Conservation (phyloP, 2,888 invertebrate species). For the Malthinus seriepunctatus region DNA sequence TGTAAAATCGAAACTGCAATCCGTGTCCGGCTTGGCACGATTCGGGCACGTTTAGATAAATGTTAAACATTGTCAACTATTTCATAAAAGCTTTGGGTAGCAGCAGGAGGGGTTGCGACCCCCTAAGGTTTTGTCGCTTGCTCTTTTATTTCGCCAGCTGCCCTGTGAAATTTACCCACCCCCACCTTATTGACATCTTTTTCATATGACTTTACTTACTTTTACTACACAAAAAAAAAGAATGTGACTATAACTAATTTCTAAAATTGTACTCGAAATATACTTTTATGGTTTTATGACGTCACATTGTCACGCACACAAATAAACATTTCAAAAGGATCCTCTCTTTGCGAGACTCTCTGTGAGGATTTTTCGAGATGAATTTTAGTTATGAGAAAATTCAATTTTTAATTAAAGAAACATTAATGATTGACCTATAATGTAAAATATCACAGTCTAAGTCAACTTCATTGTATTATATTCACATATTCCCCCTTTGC, state of each 20-base stretch:
- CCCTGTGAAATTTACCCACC: constrained; percentile 53
- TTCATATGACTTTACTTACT: constrained; percentile 49
- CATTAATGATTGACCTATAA: neutral
- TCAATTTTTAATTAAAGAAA: neutral
- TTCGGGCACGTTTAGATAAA: constrained; percentile 53
- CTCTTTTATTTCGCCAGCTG: constrained; percentile 57
- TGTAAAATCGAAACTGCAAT: constrained; percentile 30
- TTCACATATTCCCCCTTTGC: constrained; percentile 39
- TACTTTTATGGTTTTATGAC: neutral
- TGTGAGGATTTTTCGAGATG: too few species aligned
- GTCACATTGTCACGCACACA: neutral
- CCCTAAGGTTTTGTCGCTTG: constrained; percentile 53
- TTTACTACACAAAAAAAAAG: neutral
- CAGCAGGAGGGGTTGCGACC: constrained; percentile 53
- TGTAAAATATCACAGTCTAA: constrained; percentile 19
- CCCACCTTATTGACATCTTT: constrained; percentile 49
- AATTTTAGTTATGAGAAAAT: too few species aligned
- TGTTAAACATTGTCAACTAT: constrained; percentile 55
- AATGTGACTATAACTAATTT: constrained; percentile 17
- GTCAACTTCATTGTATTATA: constrained; percentile 24
- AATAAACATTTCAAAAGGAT: too few species aligned
- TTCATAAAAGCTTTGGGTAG: constrained; percentile 45
- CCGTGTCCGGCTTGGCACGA: constrained; percentile 46
- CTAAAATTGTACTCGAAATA: neutral
- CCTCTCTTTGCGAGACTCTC: too few species aligned